These are phyloP conservation scores for Chalcosyrphus nemorum DNA, from an alignment of 2,888 invertebrate genomes.

Conservation along the genomic window DNA sequence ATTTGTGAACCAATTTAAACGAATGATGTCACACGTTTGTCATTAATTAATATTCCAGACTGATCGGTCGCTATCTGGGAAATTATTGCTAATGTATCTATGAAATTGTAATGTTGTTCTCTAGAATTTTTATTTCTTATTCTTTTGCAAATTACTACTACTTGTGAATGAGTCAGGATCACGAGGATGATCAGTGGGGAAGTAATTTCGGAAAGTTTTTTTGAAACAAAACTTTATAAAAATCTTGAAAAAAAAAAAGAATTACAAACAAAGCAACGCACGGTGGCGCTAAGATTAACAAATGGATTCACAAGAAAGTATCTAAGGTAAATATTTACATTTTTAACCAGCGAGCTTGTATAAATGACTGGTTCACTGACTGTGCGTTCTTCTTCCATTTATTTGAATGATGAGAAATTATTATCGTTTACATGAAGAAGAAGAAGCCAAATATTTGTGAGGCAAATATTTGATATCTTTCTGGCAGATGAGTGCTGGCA, in stretches of 20 bases:
- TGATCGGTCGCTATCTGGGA: background rate
- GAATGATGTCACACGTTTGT: constrained; percentile 62
- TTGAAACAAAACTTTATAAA: background rate
- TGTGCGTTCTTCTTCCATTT: background rate
- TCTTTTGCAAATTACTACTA: too few relatives aligned
- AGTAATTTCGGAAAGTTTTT: constrained; percentile 16
- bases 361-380: constrained; percentile 20
- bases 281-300: constrained; percentile 19
- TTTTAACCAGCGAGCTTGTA: background rate
- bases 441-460: constrained; percentile 61
- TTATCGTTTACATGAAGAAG: constrained; percentile 30
- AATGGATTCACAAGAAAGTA: constrained; percentile 30
- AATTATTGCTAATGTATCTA: background rate
- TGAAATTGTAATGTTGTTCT: background rate
- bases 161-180: too few relatives aligned
- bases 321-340: constrained; percentile 50
- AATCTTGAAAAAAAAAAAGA: background rate
- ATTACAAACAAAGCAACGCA: background rate
- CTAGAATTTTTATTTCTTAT: too few relatives aligned
- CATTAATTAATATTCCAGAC: constrained; percentile 57
- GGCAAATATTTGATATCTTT: constrained; percentile 46
- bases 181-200: constrained; percentile 11
- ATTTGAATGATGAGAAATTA: background rate
- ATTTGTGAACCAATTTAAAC: constrained; percentile 61
- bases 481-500: constrained; percentile 44